Evolutionary conservation across 2,797 vertebrate genomes (phyloP).

Genomic region (Hyperoplus immaculatus): DNA sequence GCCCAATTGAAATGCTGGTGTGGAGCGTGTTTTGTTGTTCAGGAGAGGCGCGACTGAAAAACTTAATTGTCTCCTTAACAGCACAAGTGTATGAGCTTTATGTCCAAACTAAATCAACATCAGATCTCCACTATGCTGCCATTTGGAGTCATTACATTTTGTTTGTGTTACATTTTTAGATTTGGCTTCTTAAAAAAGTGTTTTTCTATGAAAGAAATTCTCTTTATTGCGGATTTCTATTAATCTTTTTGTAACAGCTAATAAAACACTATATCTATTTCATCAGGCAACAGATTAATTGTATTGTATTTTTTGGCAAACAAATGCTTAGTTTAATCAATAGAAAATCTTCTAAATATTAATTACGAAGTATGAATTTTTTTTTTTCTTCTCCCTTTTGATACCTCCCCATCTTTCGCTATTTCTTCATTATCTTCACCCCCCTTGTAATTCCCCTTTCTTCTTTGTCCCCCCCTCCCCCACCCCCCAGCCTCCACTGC

Average conservation of each 20-base stretch:
- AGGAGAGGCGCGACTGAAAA: not conserved
- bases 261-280: not conserved
- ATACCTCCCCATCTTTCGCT: too few species aligned
- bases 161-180: not conserved
- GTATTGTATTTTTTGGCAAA: not conserved
- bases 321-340: not conserved
- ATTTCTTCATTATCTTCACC: too few species aligned
- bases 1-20: not conserved
- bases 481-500: not conserved
- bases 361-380: not conserved
- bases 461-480: not conserved
- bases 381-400: too few species aligned
- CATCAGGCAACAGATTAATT: conserved; percentile 1
- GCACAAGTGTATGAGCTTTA: not conserved
- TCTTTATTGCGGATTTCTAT: too few species aligned
- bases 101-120: not conserved
- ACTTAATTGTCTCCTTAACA: not conserved
- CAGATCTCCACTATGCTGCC: not conserved
- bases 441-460: not conserved
- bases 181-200: not conserved
- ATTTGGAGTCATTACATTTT: not conserved
- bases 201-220: too few species aligned
- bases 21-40: not conserved
- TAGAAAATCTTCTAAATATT: not conserved
- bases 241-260: not conserved